These are phyloP conservation scores for Tetrapedia diversipes DNA, from an alignment of 2,888 invertebrate species.

Conservation along the genomic window DNA sequence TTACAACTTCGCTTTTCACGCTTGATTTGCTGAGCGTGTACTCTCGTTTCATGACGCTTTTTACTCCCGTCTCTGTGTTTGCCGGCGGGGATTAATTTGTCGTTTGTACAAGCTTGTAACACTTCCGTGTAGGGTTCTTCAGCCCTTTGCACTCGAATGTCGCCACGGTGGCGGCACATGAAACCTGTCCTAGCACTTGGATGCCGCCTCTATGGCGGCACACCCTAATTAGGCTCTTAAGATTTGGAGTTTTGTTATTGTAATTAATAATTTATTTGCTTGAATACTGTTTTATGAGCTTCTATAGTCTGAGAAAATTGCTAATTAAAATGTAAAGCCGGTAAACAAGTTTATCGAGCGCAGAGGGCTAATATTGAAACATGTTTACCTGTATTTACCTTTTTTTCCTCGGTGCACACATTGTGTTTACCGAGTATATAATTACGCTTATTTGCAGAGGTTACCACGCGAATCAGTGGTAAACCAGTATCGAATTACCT, in stretches of 20 bases:
- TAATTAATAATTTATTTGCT: no score
- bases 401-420: neutral
- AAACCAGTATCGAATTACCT: neutral
- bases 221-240: no score
- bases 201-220: no score
- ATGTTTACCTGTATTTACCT: neutral
- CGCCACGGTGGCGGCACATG: no score
- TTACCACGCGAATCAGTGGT: neutral
- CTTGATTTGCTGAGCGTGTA: conserved; percentile 47
- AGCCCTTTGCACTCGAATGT: no score
- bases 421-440: neutral
- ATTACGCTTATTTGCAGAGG: no score
- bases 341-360: no score
- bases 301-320: no score
- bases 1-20: conserved; percentile 43
- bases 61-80: conserved; percentile 5
- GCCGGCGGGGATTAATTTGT: conserved; percentile 21
- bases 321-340: no score
- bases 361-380: neutral
- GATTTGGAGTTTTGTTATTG: no score
- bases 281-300: no score
- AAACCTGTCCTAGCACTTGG: no score
- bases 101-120: neutral
- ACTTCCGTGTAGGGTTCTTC: neutral
- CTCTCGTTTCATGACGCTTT: conserved; percentile 39